Evolutionary conservation across 2,797 vertebrate genomes (phyloP), one percentile per base, ranked within the genome.

Genomic region (Sebastes aleutianus): DNA sequence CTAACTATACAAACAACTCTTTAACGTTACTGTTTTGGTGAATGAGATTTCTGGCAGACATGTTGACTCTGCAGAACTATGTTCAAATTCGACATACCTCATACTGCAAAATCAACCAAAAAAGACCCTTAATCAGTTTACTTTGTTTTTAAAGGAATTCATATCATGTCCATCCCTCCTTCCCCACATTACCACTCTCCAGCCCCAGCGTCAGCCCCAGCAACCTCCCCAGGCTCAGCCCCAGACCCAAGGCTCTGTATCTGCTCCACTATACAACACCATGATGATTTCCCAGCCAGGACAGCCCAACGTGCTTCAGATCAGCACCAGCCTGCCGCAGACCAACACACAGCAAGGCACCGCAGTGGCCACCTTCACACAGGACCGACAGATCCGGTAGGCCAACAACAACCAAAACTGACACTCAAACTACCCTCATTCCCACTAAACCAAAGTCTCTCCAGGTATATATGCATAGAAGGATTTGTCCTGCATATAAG

Each of bases 211-310:
- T 26, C 93, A 94, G 79, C 77, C 86, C 84, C 94, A 96, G 88
- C 94, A 97, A 27, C 59, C 90, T 6, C 70, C 86, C n/a, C 94
- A 93, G 85, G 62, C 88, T 82, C 94, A 96, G 91, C 87, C 96
- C 3, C 92, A 92, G 65, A 18, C 86, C 24, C 95, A 95, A 61
- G 87, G 90, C 71, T 90, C 95, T 2, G 89, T 95, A 12, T 87
- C 96, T 0, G 90, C 97, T 67, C 97, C 97, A 0, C 90, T 99
- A 13, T 99, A 98, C 91, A 99, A 98, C 94, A 98, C 98, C 72
- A 98, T 99, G 98, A 98, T 99, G 94, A 99, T 99, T 84, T 97
- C 98, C 27, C 98, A 99, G 93, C 97, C 98, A 2, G 93, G 96
- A 1, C 85, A 96, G 39, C 95, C 96, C 74, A 98, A 96, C 16